A percentile compares a stretch with the other conserved stretches of the same genome.
phyloP scores from a whole-genome alignment of 2,888 invertebrate species.

The Heliconius sara region DNA sequence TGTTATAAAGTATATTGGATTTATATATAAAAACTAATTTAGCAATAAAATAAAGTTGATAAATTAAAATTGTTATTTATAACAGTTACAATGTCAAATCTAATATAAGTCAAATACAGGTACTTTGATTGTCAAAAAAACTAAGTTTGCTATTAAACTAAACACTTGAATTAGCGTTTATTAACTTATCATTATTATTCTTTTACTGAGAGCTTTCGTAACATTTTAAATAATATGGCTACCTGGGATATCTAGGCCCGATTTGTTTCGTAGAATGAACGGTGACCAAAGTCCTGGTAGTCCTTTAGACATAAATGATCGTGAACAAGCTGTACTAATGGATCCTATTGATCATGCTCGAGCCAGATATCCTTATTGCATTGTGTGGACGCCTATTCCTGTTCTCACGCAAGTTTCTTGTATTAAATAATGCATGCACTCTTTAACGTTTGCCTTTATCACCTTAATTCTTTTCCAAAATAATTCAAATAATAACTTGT shows the following conservation, averaged over 20 bases:
- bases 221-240: slow-evolving; percentile 37
- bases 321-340: slow-evolving; percentile 72
- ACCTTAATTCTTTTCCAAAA: not conserved
- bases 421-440: not conserved
- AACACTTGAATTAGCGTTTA: not conserved
- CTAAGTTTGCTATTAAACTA: slow-evolving; percentile 10
- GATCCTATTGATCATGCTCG: slow-evolving; percentile 83
- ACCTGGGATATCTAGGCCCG: slow-evolving; percentile 24
- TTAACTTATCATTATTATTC: not conserved
- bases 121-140: slow-evolving; percentile 14
- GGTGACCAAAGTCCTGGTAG: slow-evolving; percentile 68
- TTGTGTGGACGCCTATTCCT: slow-evolving; percentile 99
- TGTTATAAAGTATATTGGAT: not conserved
- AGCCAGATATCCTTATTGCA: slow-evolving; percentile 92
- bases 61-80: not conserved
- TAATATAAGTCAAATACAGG: not conserved
- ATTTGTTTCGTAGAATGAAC: slow-evolving; percentile 58
- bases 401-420: slow-evolving; percentile 88
- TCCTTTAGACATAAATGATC: slow-evolving; percentile 62
- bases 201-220: not conserved
- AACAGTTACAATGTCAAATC: slow-evolving; percentile 7
- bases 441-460: not conserved
- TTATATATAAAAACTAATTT: too few relatives aligned
- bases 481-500: slow-evolving; percentile 13
- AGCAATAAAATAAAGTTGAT: not conserved